Evolutionary conservation across 1,140 invertebrate species (phyloP).

Genomic region (Drosophila chauvacae): DNA sequence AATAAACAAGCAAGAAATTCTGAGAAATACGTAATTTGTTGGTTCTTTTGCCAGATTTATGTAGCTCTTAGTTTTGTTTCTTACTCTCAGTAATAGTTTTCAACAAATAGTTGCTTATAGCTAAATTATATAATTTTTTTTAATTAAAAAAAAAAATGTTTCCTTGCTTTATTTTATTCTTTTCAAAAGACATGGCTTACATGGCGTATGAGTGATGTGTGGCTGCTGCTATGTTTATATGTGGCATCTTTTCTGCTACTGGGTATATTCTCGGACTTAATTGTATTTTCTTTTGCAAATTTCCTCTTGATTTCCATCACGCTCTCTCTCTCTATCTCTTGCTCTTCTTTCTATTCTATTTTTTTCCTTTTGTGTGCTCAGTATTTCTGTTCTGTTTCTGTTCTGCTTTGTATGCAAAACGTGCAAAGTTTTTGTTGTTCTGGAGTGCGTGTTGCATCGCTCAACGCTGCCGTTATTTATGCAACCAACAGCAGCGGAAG

Average conservation of each 20-base stretch:
- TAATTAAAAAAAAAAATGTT: neutral
- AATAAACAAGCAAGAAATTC: neutral
- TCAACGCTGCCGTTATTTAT: constrained; percentile 69
- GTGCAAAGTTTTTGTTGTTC: constrained; percentile 48
- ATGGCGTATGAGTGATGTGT: neutral
- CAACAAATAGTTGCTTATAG: neutral
- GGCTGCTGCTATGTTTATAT: neutral
- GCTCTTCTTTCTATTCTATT: neutral
- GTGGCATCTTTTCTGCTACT: neutral
- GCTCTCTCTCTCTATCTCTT: neutral
- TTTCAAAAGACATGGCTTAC: neutral
- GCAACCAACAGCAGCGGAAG: constrained; percentile 41
- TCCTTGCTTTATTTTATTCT: neutral
- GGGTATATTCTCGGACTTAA: neutral
- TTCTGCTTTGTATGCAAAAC: constrained; percentile 76
- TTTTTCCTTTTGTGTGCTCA: neutral
- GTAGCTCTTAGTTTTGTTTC: neutral
- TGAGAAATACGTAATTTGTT: neutral
- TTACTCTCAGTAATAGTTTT: neutral
- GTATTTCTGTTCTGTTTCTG: constrained; percentile 28
- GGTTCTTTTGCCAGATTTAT: neutral
- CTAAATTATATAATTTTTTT: neutral
- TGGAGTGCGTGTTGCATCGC: constrained; percentile 58
- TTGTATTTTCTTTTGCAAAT: constrained; percentile 1
- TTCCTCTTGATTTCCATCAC: constrained; percentile 7